Percentiles rank a stretch among this genome's conserved stretches.
Conservation (phyloP, 2,888 invertebrate species). For the Caenorhabditis sulstoni region DNA sequence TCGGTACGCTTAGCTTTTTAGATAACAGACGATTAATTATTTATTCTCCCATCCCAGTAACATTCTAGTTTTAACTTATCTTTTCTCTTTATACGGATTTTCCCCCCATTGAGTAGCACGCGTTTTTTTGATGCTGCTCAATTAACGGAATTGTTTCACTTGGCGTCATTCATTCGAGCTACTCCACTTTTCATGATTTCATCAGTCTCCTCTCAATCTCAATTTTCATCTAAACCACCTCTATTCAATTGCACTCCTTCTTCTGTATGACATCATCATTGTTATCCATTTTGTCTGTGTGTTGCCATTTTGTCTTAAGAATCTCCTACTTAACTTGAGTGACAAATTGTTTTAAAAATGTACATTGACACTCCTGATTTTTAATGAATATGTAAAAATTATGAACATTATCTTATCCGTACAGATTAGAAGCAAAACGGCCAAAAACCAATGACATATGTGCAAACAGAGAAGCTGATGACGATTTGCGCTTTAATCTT, state of each 20-base stretch:
- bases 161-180: constrained; percentile 16
- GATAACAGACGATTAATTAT: not conserved
- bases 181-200: constrained; percentile 27
- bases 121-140: not conserved
- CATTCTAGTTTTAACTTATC: not conserved
- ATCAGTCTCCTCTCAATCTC: constrained; percentile 9
- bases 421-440: too few species aligned
- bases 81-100: constrained; percentile 8
- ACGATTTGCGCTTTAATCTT: constrained; percentile 48
- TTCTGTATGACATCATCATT: constrained; percentile 1
- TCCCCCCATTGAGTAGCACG: constrained; percentile 10
- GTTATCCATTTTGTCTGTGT: constrained; percentile 41
- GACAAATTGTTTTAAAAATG: not conserved
- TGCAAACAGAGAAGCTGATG: constrained; percentile 17
- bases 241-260: too few species aligned
- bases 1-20: constrained; percentile 4
- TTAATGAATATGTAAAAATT: constrained; percentile 23
- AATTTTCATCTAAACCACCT: constrained; percentile 15
- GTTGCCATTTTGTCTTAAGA: constrained; percentile 31
- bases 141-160: constrained; percentile 27
- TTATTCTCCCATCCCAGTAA: not conserved
- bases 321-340: constrained; percentile 39
- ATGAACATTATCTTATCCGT: not conserved
- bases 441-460: not conserved
- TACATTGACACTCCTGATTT: not conserved